A percentile compares a stretch with the other conserved stretches of the same genome.
Evolutionary conservation across 2,113 vertebrate genomes (phyloP).

Genomic region (Speoplatyrhinus poulsoni): DNA sequence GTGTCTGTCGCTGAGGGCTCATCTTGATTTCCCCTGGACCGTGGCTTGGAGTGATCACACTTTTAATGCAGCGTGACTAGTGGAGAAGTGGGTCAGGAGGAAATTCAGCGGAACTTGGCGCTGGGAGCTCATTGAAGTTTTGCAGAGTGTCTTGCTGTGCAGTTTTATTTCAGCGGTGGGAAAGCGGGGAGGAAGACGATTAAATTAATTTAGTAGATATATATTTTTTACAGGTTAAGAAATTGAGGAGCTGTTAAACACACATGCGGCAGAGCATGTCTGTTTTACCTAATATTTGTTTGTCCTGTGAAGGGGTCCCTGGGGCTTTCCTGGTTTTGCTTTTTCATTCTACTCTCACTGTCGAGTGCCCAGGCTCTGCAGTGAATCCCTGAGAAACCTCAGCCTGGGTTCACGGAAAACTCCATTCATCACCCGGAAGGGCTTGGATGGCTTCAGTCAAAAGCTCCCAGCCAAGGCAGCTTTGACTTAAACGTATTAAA

Average conservation of each 20-base stretch:
- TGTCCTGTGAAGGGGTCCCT: not conserved
- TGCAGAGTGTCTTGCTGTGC: conserved; percentile 7
- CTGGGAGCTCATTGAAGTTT: conserved; percentile 32
- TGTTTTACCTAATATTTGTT: not conserved
- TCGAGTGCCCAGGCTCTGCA: not conserved
- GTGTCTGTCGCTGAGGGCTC: conserved; percentile 2
- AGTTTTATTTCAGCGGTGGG: not conserved
- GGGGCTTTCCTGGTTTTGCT: not conserved
- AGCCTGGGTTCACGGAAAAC: no score
- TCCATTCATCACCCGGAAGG: not conserved
- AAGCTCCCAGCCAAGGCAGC: not conserved
- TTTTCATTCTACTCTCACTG: not conserved
- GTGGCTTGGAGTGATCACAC: conserved; percentile 31
- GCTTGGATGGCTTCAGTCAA: not conserved
- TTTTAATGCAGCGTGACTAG: conserved; percentile 37
- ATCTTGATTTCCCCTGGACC: conserved; percentile 8
- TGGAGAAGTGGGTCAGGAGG: conserved; percentile 60
- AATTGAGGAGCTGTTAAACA: not conserved
- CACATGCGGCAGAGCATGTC: not conserved
- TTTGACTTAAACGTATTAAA: not conserved
- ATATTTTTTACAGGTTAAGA: not conserved
- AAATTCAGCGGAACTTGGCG: conserved; percentile 42
- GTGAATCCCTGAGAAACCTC: not conserved
- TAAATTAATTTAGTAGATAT: not conserved
- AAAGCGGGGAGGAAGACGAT: not conserved